Conservation (phyloP, 2,888 invertebrate genomes). For the Torymus aiolomorphi region DNA sequence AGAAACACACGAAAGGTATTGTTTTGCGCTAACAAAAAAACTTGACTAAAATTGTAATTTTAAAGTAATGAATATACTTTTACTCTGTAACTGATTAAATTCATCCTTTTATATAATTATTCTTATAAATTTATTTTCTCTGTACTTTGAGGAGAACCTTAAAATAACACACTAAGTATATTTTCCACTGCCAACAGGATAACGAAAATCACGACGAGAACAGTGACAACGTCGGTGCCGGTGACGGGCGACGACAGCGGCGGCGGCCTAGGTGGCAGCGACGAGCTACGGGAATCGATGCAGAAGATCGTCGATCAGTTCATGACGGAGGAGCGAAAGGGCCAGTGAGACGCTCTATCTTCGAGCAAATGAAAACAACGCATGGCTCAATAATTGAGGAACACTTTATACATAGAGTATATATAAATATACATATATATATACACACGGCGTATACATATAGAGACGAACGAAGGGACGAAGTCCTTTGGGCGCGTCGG, state of each 20-base stretch:
- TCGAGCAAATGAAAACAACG: background rate
- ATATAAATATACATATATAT: constrained; percentile 31
- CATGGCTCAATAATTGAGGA: constrained; percentile 2
- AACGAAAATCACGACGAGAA: constrained; percentile 76
- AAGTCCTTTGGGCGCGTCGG: background rate
- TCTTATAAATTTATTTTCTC: too few relatives aligned
- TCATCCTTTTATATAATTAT: too few relatives aligned
- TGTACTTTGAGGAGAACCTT: too few relatives aligned
- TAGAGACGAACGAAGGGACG: constrained; percentile 1
- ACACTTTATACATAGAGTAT: constrained; percentile 49
- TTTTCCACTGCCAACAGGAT: constrained; percentile 71
- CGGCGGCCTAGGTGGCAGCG: constrained; percentile 68
- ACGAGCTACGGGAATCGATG: constrained; percentile 77
- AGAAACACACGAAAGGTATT: constrained; percentile 77
- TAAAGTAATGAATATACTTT: too few relatives aligned
- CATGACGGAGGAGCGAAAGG: constrained; percentile 77
- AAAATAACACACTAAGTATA: background rate
- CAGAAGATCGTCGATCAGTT: constrained; percentile 78
- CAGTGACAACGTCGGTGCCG: constrained; percentile 73
- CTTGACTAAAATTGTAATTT: too few relatives aligned
- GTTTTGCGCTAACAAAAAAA: background rate
- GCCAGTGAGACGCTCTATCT: constrained; percentile 30
- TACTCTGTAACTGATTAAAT: too few relatives aligned
- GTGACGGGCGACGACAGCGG: constrained; percentile 60
- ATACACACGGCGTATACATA: constrained; percentile 1